Conservation (phyloP, 1,140 invertebrate genomes). For the Capitella teleta region DNA sequence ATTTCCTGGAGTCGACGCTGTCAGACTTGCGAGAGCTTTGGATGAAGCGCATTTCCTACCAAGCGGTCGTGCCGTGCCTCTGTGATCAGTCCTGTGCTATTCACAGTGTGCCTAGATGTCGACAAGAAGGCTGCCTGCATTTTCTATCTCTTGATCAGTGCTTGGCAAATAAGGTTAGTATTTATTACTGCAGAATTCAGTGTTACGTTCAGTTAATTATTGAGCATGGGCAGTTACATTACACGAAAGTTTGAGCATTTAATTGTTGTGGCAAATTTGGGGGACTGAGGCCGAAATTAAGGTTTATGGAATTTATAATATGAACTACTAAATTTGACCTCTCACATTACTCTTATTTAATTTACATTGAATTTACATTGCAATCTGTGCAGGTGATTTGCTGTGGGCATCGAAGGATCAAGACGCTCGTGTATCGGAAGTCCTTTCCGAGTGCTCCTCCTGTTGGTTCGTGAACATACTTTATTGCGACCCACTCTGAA, state of each 20-base stretch:
- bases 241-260: too few species aligned
- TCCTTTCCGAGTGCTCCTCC: too few species aligned
- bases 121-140: conserved; percentile 36
- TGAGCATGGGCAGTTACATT: too few species aligned
- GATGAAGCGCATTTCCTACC: conserved; percentile 40
- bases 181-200: too few species aligned
- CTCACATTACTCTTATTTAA: conserved; percentile 7
- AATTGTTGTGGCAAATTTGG: too few species aligned
- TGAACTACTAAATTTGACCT: conserved; percentile 1
- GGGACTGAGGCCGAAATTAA: too few species aligned
- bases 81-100: conserved; percentile 35
- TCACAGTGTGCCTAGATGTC: conserved; percentile 31
- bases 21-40: conserved; percentile 36
- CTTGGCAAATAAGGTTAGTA: conserved; percentile 38
- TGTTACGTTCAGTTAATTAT: too few species aligned
- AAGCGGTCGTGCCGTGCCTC: conserved; percentile 34
- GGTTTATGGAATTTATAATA: too few species aligned
- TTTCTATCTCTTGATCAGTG: conserved; percentile 44
- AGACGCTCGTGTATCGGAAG: conserved; percentile 26
- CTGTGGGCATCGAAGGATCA: conserved; percentile 40
- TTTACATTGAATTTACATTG: too few species aligned
- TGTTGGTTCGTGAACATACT: too few species aligned
- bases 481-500: too few species aligned
- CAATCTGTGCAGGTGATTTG: conserved; percentile 42
- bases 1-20: conserved; percentile 40